Percentiles rank a stretch among this genome's conserved stretches.
Evolutionary conservation across 2,113 vertebrate species (phyloP).

Genomic region (Mionectes macconnelli): DNA sequence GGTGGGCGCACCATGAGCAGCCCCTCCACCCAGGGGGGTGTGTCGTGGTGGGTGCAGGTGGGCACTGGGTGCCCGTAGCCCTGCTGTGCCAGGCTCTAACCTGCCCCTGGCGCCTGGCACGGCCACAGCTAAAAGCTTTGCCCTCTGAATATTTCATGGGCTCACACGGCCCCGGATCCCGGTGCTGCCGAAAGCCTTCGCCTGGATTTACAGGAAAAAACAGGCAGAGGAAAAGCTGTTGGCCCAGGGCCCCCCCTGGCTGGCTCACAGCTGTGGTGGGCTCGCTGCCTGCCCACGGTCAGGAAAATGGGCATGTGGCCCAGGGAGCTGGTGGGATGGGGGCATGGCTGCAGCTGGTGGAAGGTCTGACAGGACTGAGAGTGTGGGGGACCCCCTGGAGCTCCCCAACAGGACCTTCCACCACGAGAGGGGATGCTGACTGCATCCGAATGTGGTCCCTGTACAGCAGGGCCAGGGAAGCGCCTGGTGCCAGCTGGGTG

Average conservation of each 20-base stretch:
- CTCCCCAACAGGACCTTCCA: rapidly evolving
- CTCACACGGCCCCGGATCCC: neutral
- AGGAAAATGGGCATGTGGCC: constrained; percentile 5
- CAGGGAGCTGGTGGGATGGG: neutral
- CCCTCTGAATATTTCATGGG: constrained; percentile 49
- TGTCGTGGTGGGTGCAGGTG: neutral
- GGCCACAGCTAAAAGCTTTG: neutral
- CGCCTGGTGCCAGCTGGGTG: rapidly evolving
- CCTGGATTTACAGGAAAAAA: neutral
- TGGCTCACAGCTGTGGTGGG: neutral
- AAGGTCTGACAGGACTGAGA: neutral
- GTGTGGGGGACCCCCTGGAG: neutral
- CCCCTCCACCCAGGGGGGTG: neutral
- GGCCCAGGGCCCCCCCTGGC: neutral
- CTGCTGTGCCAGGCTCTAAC: neutral
- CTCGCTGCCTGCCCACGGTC: constrained; percentile 11
- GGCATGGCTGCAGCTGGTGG: neutral
- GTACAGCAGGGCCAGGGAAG: neutral
- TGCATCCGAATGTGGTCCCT: rapidly evolving
- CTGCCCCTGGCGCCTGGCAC: neutral
- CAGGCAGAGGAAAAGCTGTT: neutral
- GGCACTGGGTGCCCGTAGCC: rapidly evolving
- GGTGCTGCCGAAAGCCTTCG: neutral
- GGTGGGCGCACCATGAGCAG: neutral
- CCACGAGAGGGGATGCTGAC: neutral